A percentile compares a stretch with the other conserved stretches of the same genome.
These are phyloP conservation scores for Volucella inflata DNA, from an alignment of 2,888 invertebrate species.

Conservation along the genomic window DNA sequence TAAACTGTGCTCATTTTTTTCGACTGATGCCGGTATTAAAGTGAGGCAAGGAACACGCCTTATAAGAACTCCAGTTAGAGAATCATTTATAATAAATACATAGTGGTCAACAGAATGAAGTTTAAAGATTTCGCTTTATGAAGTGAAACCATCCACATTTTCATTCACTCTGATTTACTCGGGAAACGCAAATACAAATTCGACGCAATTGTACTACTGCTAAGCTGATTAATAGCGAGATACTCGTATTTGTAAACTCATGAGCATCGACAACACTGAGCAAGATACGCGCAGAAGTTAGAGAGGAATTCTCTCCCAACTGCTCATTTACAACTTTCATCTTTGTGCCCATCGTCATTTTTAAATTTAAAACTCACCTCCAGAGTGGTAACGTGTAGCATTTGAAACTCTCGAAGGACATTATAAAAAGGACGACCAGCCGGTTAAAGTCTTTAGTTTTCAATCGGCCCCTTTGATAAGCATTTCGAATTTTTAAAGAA, in stretches of 20 bases:
- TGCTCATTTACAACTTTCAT: slow-evolving; percentile 4
- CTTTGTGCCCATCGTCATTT: slow-evolving; percentile 1
- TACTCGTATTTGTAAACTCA: neutral
- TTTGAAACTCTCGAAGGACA: slow-evolving; percentile 16
- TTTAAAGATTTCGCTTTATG: no score
- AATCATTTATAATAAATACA: no score
- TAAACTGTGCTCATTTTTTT: no score
- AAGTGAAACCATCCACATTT: no score
- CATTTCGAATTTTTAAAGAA: slow-evolving; percentile 10
- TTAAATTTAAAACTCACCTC: slow-evolving; percentile 58
- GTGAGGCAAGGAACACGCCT: no score
- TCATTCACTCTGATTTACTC: no score
- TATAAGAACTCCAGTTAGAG: no score
- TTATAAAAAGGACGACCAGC: slow-evolving; percentile 64
- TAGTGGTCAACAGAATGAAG: no score
- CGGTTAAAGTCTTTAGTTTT: slow-evolving; percentile 45
- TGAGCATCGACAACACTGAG: slow-evolving; percentile 42
- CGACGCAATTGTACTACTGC: no score
- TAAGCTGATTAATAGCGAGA: neutral
- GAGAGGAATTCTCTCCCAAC: slow-evolving; percentile 31
- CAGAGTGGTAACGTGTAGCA: slow-evolving; percentile 27
- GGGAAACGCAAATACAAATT: no score
- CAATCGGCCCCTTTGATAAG: slow-evolving; percentile 44
- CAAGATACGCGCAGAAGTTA: slow-evolving; percentile 67
- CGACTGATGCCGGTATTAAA: no score